phyloP scores from a whole-genome alignment of 2,888 invertebrate species.

The Ryuthela nishihirai region DNA sequence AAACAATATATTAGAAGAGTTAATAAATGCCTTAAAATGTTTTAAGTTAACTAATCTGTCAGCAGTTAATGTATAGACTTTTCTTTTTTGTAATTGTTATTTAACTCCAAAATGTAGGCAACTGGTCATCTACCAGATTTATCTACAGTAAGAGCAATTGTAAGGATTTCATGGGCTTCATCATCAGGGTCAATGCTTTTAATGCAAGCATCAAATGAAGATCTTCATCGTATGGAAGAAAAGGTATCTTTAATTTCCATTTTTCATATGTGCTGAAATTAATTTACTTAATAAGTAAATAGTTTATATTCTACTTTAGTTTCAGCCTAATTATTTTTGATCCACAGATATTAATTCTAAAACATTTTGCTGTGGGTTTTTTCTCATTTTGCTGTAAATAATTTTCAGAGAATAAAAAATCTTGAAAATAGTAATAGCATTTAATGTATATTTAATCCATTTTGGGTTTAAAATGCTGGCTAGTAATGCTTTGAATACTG shows the following conservation, averaged over 20 bases:
- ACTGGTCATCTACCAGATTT: slow-evolving; percentile 64
- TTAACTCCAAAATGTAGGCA: slow-evolving; percentile 45
- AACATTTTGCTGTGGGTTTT: background rate
- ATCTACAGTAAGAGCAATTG: slow-evolving; percentile 67
- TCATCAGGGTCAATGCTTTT: slow-evolving; percentile 65
- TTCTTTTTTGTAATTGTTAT: slow-evolving; percentile 14
- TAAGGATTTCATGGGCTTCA: slow-evolving; percentile 74
- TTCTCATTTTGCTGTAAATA: too few species aligned
- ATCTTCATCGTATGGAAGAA: slow-evolving; percentile 62
- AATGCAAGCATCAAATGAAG: slow-evolving; percentile 59
- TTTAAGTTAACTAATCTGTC: background rate
- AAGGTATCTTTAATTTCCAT: slow-evolving; percentile 51
- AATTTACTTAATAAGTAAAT: background rate
- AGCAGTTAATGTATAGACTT: background rate
- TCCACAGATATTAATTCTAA: background rate
- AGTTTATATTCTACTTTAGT: too few species aligned
- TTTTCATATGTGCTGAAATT: background rate
- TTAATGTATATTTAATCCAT: background rate
- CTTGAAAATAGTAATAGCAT: too few species aligned
- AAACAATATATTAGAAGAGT: too few species aligned
- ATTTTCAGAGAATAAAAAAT: too few species aligned
- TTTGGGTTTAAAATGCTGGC: too few species aligned
- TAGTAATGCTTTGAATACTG: too few species aligned
- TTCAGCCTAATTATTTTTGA: background rate
- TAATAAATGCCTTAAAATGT: too few species aligned